phyloP scores from a whole-genome alignment of 1,140 invertebrate species.

The Cotesia glomerata region DNA sequence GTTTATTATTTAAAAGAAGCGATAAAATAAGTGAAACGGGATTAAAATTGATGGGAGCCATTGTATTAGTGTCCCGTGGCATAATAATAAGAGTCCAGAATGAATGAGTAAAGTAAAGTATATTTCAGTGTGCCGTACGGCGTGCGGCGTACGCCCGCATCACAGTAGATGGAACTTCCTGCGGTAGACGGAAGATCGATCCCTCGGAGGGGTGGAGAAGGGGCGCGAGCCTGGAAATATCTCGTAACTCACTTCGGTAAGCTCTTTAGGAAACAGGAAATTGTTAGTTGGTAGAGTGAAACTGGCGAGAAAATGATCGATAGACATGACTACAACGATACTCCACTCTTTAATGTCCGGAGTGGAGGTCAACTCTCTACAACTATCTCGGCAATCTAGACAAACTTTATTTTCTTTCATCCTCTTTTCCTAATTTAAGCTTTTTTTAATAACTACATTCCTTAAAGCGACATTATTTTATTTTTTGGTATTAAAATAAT shows the following conservation, averaged over 20 bases:
- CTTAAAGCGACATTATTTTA: no score
- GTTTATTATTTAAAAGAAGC: no score
- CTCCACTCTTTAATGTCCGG: slow-evolving; percentile 2
- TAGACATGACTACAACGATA: slow-evolving; percentile 46
- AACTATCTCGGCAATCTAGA: not conserved
- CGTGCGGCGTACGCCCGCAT: slow-evolving; percentile 16
- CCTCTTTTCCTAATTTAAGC: not conserved
- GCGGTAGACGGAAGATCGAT: slow-evolving; percentile 52
- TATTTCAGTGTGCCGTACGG: not conserved
- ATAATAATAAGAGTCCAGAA: slow-evolving; percentile 13
- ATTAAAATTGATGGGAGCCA: slow-evolving; percentile 22
- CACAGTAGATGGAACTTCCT: slow-evolving; percentile 47
- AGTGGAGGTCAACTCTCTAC: not conserved
- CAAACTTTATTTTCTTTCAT: not conserved
- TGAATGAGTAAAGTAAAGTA: slow-evolving; percentile 24
- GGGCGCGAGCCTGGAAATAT: slow-evolving; percentile 46
- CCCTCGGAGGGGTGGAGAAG: slow-evolving; percentile 28
- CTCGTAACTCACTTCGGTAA: slow-evolving; percentile 59
- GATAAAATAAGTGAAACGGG: not conserved
- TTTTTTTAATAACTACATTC: not conserved
- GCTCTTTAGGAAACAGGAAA: slow-evolving; percentile 62
- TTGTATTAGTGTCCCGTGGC: slow-evolving; percentile 8
- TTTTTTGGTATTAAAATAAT: no score
- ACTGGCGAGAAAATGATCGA: slow-evolving; percentile 54
- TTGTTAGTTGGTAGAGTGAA: slow-evolving; percentile 55